Base-by-base conservation (phyloP, 2,888 invertebrate genomes). In the Linnaemya vulpina region DNA sequence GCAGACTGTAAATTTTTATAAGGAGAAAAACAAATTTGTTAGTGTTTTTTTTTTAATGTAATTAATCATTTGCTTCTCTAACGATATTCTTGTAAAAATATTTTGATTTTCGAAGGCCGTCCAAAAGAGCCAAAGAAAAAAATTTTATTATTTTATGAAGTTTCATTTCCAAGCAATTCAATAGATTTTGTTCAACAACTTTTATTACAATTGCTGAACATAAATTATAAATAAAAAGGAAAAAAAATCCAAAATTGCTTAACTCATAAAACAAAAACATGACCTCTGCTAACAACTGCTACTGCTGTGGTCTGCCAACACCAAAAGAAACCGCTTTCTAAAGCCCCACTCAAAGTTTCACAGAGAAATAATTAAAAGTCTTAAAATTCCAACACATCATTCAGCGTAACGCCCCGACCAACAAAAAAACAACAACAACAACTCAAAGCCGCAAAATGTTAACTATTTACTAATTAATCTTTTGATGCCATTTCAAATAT, bases 381-480 rank as follows among this genome's bases (percentile, higher is more conserved):
- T 20, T 20, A 35, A 35, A 62, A 17, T 53, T 51, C 51, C 63
- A 43, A 40, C 17, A 25, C 53, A 70, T 62, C 62, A 78, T 62
- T 70, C 38, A 62, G 8, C 10, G 30, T 25, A 40, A 63, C 63
- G 62, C 51, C 20, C 70, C 53, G 25, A 4, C 46, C 17, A 43
- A 58, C 17, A 25, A 40, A 17, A 51, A 40, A 40, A 3, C 40
- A 35, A 35, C 35, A 35, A n/a, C n/a, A n/a, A n/a, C n/a, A n/a
- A n/a, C 9, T 35, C 17, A 49, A 17, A 3, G n/a, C 38, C 46
- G 17, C 46, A 55, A 71, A 46, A 63, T 63, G n/a, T 43, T n/a
- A 53, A 43, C 20, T 43, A 65, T 51, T 79, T 25, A 63, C 46
- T 80, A 77, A 81, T 81, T 81, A 84, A 77, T 84, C 71, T 73